Base-by-base conservation (phyloP, 1,140 invertebrate species). In the Drosophila lowei region DNA sequence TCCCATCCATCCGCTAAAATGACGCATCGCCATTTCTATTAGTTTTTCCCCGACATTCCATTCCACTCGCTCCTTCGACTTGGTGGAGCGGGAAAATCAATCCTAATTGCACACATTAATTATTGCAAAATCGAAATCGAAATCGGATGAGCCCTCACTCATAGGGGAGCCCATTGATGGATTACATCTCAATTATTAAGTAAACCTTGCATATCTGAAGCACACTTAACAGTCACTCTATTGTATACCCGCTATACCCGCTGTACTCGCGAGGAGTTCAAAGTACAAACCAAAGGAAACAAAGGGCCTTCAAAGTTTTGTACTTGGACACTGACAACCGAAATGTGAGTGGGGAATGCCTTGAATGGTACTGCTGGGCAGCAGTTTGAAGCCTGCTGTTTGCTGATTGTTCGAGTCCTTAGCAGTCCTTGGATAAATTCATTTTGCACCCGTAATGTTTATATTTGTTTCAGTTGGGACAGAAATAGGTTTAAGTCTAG, bases 41-140 rank as follows among this genome's bases (percentile, higher is more conserved):
- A 49, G 23, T 58, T 58, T 58, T 58, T 38, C 18, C 42, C 15
- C 3, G 8, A 34, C 41, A 62, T 62, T 44, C 18, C 18, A 18
- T 0, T 18, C 18, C 18, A 18, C 1, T 1, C 18, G 18, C 18
- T 18, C 18, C 18, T 18, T 13, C 30, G 23, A 48, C 41, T 11
- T 48, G 4, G 21, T 23, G 23, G 54, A 49, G 15, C 28, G 63
- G 65, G n/a, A 9, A 42, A 67, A 66, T 68, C 50, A 70, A 70
- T 68, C 34, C 66, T 74, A 79, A 67, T 71, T 70, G 66, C 66
- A 77, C 66, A 46, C 64, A 70, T 70, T 70, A 70, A 70, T 70
- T 70, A 68, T 70, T 70, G 66, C 64, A 43, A 16, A 68, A 34
- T 62, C 50, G 59, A 16, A 68, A 34, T 62, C 50, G 59, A 28